Conservation (phyloP, 1,140 invertebrate genomes). For the Dendrolimus kikuchii region DNA sequence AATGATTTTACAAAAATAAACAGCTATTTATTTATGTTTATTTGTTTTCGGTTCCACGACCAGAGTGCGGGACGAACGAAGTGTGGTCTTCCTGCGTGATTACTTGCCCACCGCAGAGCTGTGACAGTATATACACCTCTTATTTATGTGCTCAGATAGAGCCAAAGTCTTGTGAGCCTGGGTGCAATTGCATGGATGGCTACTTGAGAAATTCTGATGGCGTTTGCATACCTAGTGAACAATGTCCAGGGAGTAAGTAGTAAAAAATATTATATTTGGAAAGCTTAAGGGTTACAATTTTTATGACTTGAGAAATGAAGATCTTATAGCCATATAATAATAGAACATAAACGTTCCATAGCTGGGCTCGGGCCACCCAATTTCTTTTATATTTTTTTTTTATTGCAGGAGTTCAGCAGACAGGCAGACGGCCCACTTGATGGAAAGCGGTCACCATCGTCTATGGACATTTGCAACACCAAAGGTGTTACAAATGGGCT, state of each 20-base stretch:
- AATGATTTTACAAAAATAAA: too few relatives aligned
- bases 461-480: too few relatives aligned
- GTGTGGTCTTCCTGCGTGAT: constrained; percentile 5
- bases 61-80: constrained; percentile 13
- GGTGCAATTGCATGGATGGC: constrained; percentile 21
- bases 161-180: constrained; percentile 11
- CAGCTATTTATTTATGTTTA: background rate
- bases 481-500: too few relatives aligned
- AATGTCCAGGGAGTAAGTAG: constrained; percentile 13
- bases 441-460: too few relatives aligned
- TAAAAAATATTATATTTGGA: background rate
- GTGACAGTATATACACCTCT: constrained; percentile 12
- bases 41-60: background rate
- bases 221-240: constrained; percentile 14
- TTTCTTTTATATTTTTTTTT: too few relatives aligned
- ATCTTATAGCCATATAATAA: too few relatives aligned
- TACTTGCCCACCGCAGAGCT: constrained; percentile 19
- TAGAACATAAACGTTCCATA: too few relatives aligned
- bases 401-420: too few relatives aligned
- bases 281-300: too few relatives aligned
- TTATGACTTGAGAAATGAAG: too few relatives aligned
- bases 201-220: constrained; percentile 16
- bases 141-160: constrained; percentile 9
- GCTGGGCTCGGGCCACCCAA: too few relatives aligned
- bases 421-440: too few relatives aligned